Evolutionary conservation across 1,140 invertebrate species (phyloP).

Genomic region (Lethrus apterus): DNA sequence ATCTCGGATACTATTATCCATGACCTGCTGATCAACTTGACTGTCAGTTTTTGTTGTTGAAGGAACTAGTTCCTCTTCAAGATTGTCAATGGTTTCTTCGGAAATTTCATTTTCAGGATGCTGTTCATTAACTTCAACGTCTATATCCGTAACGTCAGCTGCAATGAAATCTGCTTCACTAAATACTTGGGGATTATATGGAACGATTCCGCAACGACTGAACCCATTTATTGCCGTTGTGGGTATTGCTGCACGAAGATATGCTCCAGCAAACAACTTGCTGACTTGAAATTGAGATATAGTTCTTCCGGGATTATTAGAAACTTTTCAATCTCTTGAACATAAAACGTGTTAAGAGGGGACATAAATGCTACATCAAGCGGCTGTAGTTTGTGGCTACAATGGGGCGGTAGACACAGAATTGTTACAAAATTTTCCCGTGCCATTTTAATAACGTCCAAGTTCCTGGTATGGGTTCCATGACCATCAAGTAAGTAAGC

Average conservation of each 20-base stretch:
- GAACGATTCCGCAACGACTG: conserved; percentile 3
- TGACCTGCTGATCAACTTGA: too few species aligned
- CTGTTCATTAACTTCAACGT: too few species aligned
- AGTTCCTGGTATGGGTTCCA: conserved; percentile 27
- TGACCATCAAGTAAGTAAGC: conserved; percentile 15
- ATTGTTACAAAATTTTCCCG: conserved; percentile 36
- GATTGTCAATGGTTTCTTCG: too few species aligned
- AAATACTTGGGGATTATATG: conserved; percentile 6
- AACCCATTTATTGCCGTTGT: conserved; percentile 7
- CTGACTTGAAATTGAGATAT: conserved; percentile 11
- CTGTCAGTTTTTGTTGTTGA: too few species aligned
- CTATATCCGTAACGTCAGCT: conserved; percentile 1
- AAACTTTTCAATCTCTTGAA: conserved; percentile 21
- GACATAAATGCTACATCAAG: conserved; percentile 36
- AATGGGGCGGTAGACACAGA: conserved; percentile 32
- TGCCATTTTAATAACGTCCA: conserved; percentile 30
- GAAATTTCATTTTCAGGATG: too few species aligned
- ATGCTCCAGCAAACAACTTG: conserved; percentile 19
- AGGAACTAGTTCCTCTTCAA: too few species aligned
- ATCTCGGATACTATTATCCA: too few species aligned
- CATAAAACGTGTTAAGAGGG: conserved; percentile 26
- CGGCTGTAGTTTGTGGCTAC: conserved; percentile 38
- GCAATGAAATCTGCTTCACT: conserved; percentile 6
- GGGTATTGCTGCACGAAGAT: conserved; percentile 2
- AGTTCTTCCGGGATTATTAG: conserved; percentile 13